These are phyloP conservation scores for Criorhina ranunculi DNA, from an alignment of 2,888 invertebrate species.

Conservation along the genomic window DNA sequence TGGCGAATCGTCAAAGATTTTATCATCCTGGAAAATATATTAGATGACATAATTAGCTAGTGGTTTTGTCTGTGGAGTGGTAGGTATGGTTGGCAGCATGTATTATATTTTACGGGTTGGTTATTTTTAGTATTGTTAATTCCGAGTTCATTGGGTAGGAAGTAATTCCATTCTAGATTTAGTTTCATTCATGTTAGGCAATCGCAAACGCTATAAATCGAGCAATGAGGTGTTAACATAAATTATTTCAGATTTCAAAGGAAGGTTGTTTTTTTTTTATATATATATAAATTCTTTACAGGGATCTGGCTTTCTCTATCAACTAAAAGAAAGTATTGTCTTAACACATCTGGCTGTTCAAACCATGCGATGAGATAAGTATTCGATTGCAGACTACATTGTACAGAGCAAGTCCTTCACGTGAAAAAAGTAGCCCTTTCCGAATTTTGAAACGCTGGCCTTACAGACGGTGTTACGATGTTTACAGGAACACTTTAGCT, in stretches of 20 bases:
- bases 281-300: no score
- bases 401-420: no score
- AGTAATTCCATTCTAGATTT: slow-evolving; percentile 9
- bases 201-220: slow-evolving; percentile 24
- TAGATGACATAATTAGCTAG: background rate
- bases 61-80: background rate
- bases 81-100: background rate
- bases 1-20: slow-evolving; percentile 80
- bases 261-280: no score
- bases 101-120: slow-evolving; percentile 29
- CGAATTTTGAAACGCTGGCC: no score
- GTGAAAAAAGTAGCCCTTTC: no score
- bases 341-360: no score
- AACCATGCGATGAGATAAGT: no score
- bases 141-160: slow-evolving; percentile 14
- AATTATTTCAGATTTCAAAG: background rate
- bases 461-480: no score
- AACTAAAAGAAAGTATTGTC: no score
- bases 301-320: no score
- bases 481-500: no score
- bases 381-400: no score
- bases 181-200: slow-evolving; percentile 36
- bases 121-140: slow-evolving; percentile 69
- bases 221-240: slow-evolving; percentile 30
- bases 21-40: slow-evolving; percentile 80